Evolutionary conservation across 2,797 vertebrate genomes (phyloP).

Genomic region (Centropyge bicolor): DNA sequence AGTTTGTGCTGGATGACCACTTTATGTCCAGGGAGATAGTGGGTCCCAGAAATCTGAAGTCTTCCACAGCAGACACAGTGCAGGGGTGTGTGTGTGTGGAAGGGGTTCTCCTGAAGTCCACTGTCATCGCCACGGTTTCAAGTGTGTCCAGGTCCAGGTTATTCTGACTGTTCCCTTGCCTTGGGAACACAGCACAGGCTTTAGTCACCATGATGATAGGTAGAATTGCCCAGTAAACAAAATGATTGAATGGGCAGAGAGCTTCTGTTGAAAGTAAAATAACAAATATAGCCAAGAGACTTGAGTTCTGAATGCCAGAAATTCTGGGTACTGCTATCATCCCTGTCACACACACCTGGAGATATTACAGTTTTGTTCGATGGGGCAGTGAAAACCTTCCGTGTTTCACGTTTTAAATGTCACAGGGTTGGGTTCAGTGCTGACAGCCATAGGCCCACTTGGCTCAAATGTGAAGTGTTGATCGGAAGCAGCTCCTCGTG

Average conservation of each 20-base stretch:
- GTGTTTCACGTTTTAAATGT: conserved; percentile 66
- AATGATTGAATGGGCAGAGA: neutral
- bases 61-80: too few relatives aligned
- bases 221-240: neutral
- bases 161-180: neutral
- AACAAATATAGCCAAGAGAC: neutral
- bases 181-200: neutral
- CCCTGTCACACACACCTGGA: conserved; percentile 35
- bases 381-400: conserved; percentile 35
- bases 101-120: too few relatives aligned
- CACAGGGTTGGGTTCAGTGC: conserved; percentile 51
- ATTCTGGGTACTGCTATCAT: neutral
- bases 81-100: too few relatives aligned
- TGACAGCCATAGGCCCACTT: conserved; percentile 53
- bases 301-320: conserved; percentile 13
- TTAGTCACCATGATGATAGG: neutral
- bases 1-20: too few relatives aligned
- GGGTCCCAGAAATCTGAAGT: too few relatives aligned
- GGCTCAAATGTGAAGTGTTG: conserved; percentile 59
- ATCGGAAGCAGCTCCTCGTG: conserved; percentile 33
- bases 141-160: too few relatives aligned
- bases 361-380: conserved; percentile 40
- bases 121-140: too few relatives aligned
- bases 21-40: too few relatives aligned
- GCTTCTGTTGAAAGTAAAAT: conserved; percentile 4